Percentiles rank a stretch among this genome's conserved stretches.
phyloP scores from a whole-genome alignment of 2,113 vertebrate genomes.

The Taxidea taxus region DNA sequence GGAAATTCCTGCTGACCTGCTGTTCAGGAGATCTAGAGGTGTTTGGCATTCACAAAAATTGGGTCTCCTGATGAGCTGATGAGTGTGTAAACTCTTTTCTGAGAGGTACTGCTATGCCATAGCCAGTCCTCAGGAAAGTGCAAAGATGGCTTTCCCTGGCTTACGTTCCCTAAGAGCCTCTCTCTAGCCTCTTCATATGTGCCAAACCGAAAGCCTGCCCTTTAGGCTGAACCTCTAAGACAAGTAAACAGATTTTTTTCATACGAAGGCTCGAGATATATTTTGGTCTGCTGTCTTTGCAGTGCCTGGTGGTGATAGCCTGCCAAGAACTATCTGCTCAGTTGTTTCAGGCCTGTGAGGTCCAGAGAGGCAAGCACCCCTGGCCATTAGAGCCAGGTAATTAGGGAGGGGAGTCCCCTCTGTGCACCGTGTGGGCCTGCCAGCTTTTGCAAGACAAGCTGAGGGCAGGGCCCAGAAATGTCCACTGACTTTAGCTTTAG shows the following conservation, averaged over 20 bases:
- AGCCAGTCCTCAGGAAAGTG: neutral
- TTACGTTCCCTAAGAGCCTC: neutral
- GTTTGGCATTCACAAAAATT: neutral
- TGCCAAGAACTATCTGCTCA: neutral
- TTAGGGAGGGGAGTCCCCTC: neutral
- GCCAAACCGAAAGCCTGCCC: neutral
- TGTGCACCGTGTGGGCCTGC: no score
- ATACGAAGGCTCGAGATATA: neutral
- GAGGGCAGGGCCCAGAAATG: neutral
- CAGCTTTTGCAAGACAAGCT: neutral
- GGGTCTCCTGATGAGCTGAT: fast-evolving
- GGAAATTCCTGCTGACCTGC: neutral
- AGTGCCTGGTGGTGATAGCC: neutral
- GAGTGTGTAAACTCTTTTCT: neutral
- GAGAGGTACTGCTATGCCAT: neutral
- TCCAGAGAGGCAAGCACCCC: neutral
- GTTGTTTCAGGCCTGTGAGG: neutral
- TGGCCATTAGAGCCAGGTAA: neutral
- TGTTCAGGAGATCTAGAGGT: neutral
- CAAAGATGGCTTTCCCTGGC: neutral
- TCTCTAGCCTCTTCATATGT: neutral
- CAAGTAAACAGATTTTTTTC: neutral
- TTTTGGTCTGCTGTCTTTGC: neutral
- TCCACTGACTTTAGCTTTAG: neutral
- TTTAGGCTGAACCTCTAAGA: neutral